These are phyloP conservation scores for Ditula angustiorana DNA, from an alignment of 2,888 invertebrate genomes.

Conservation along the genomic window DNA sequence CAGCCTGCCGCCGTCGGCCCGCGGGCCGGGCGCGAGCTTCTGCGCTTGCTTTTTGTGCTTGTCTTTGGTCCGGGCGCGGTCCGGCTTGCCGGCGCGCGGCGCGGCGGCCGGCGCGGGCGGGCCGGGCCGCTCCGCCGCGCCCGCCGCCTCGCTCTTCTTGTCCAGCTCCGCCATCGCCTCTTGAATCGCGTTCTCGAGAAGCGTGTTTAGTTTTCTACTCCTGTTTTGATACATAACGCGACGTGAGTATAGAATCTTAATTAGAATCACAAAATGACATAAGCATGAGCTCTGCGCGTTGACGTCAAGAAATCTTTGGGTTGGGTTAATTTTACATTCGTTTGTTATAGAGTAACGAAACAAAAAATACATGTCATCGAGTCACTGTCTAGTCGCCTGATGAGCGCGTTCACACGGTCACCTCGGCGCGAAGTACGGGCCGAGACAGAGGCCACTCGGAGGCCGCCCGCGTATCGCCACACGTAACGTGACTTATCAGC, in stretches of 20 bases:
- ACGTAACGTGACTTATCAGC: not conserved
- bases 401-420: not conserved
- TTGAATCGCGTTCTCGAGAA: constrained; percentile 96
- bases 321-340: constrained; percentile 72
- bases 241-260: not conserved
- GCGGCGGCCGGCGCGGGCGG: constrained; percentile 53
- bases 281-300: constrained; percentile 4
- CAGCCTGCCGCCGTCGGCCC: constrained; percentile 72
- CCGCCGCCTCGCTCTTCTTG: constrained; percentile 81
- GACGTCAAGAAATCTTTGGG: constrained; percentile 56
- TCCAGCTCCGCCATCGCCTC: constrained; percentile 96
- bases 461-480: not conserved
- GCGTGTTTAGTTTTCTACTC: constrained; percentile 96
- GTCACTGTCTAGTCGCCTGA: not conserved
- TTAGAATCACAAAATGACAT: not conserved
- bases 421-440: not conserved
- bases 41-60: constrained; percentile 58
- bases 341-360: not conserved
- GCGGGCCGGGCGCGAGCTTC: constrained; percentile 57
- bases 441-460: not conserved
- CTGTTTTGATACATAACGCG: constrained; percentile 74
- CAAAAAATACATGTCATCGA: not conserved
- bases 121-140: constrained; percentile 31
- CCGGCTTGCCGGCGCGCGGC: constrained; percentile 61
- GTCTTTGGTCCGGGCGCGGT: constrained; percentile 60